phyloP scores from a whole-genome alignment of 1,140 invertebrate genomes.

The Aleiodes sp. region DNA sequence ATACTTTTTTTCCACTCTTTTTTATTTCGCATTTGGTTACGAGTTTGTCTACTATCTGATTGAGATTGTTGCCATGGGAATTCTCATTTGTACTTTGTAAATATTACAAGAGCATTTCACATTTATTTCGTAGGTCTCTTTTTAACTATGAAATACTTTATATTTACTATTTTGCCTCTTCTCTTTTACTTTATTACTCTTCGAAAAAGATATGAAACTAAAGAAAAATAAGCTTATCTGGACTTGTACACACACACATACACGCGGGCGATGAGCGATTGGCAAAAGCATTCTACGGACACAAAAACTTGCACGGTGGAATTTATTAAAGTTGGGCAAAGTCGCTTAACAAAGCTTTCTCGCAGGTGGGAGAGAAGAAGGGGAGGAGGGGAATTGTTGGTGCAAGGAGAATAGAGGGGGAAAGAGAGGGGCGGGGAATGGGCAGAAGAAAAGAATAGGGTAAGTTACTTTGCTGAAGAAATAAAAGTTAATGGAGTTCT shows the following conservation, averaged over 20 bases:
- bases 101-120: slow-evolving; percentile 1
- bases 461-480: slow-evolving; percentile 61
- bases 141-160: not conserved
- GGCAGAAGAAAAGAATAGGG: slow-evolving; percentile 38
- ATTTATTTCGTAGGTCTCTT: not conserved
- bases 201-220: too few relatives aligned
- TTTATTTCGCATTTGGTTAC: not conserved
- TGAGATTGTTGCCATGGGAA: slow-evolving; percentile 62
- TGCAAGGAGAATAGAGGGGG: slow-evolving; percentile 10
- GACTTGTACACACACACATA: not conserved
- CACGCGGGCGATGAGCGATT: not conserved
- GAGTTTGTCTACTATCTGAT: slow-evolving; percentile 55
- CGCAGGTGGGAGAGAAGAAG: slow-evolving; percentile 1
- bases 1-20: not conserved
- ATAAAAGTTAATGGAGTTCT: slow-evolving; percentile 64
- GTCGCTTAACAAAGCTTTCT: slow-evolving; percentile 63
- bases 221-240: not conserved
- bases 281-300: slow-evolving; percentile 48
- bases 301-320: slow-evolving; percentile 60
- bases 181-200: too few relatives aligned
- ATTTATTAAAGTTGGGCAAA: slow-evolving; percentile 65
- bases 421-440: slow-evolving; percentile 26
- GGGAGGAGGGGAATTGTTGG: not conserved
- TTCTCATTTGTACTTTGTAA: slow-evolving; percentile 28
- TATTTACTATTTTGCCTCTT: too few relatives aligned